Evolutionary conservation across 2,797 vertebrate genomes (phyloP), one percentile per base, ranked within the genome.

Genomic region (Rhinella marina): DNA sequence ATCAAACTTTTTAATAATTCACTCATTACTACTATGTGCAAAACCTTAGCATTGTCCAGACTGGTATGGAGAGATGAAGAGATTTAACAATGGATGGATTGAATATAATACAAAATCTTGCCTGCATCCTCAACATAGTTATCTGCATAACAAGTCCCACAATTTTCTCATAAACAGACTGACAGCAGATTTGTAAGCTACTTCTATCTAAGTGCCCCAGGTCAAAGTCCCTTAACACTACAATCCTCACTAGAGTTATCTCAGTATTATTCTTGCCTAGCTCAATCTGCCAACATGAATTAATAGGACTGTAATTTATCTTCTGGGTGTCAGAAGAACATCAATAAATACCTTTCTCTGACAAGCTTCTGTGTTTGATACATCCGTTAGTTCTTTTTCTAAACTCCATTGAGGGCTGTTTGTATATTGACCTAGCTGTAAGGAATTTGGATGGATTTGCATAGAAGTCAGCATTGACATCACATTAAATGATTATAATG

Each of bases 251-350:
- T 32, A 85, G 87, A 91, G 86, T 89, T 82, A 87, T 90, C 88
- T 90, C 50, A 1, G 59, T 91, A 85, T 84, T 81, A 54, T n/a
- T 72, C 81, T 90, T 87, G 79, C 88, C 83, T 90, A 89, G 62
- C 56, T 86, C 87, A 70, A 41, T 85, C 86, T 90, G 90, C 87
- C 90, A 85, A 50, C 62, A 83, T 85, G 76, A 91, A 90, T 92
- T 87, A 90, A 86, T 84, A 86, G 88, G 83, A 3, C 84, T 83
- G 90, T 85, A 87, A 84, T 92, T 92, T 80, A 88, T 90, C 80
- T 91, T 78, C 54, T 70, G 89, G 81, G 56, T 91, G 90, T 90
- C 90, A 88, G 79, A 66, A 17, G 54, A 89, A 57, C 78, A 57
- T 87, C 88, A 88, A 7, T 86, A 73, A 88, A 87, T 72, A 54